Conservation (phyloP, 2,113 vertebrate species). For the Puma concolor region DNA sequence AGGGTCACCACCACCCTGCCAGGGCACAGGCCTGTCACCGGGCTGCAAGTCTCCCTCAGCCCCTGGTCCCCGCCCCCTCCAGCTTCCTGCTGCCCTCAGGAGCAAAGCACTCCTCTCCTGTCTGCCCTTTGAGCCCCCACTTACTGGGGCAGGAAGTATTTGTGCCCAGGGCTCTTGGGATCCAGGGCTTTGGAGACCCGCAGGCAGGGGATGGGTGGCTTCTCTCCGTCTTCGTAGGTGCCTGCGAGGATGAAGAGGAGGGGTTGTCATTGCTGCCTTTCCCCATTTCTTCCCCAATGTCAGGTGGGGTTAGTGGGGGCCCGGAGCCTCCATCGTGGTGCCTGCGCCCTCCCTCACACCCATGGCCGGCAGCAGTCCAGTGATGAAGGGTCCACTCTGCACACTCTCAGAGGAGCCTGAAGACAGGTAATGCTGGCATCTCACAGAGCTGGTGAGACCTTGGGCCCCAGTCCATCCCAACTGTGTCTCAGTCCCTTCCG, state of each 20-base stretch:
- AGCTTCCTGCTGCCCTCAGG: not conserved
- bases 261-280: not conserved
- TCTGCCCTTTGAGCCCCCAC: not conserved
- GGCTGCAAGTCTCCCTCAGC: not conserved
- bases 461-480: not conserved
- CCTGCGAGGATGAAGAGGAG: slow-evolving; percentile 78
- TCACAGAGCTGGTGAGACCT: not conserved
- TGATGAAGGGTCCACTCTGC: not conserved
- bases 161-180: slow-evolving; percentile 76
- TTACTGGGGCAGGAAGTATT: slow-evolving; percentile 88
- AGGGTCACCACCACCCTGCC: slow-evolving; percentile 84
- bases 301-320: not conserved
- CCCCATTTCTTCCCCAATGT: not conserved
- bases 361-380: fast-evolving
- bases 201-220: slow-evolving; percentile 90
- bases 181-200: slow-evolving; percentile 89
- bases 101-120: not conserved
- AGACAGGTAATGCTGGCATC: not conserved
- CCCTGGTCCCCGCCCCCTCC: not conserved
- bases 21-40: slow-evolving; percentile 37
- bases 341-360: not conserved
- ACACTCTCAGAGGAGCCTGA: not conserved
- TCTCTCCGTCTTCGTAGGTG: slow-evolving; percentile 90
- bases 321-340: not conserved
- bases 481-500: not conserved